Percentiles rank a stretch among this genome's conserved stretches.
These are phyloP conservation scores for Auanema freiburgensis DNA, from an alignment of 2,888 invertebrate species.

Conservation along the genomic window DNA sequence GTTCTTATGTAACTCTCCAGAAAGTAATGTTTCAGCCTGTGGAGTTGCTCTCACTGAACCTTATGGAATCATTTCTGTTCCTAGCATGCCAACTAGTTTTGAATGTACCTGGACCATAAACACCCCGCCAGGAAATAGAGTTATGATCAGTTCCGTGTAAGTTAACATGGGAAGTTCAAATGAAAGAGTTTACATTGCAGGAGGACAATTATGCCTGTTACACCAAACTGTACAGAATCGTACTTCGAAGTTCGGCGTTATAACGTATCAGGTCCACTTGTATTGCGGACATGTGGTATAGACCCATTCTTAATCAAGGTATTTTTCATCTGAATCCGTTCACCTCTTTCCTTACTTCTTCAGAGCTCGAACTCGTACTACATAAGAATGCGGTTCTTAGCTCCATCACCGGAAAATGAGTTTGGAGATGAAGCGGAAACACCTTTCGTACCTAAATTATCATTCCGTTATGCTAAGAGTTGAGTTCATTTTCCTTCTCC, in stretches of 20 bases:
- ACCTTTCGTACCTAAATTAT: too few species aligned
- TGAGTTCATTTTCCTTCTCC: too few species aligned
- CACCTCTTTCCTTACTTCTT: background rate
- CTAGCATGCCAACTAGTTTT: slow-evolving; percentile 11
- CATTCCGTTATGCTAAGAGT: too few species aligned
- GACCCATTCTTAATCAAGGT: background rate
- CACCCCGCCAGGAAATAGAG: slow-evolving; percentile 34
- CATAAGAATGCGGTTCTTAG: too few species aligned
- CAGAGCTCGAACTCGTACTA: too few species aligned
- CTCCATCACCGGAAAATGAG: too few species aligned
- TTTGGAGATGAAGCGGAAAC: too few species aligned
- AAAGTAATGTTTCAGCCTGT: too few species aligned
- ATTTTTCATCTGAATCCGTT: background rate
- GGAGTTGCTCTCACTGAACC: slow-evolving; percentile 26
- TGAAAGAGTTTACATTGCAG: background rate
- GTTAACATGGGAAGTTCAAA: too few species aligned
- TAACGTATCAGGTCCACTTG: slow-evolving; percentile 44
- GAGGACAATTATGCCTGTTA: slow-evolving; percentile 27
- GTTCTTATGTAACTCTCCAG: too few species aligned
- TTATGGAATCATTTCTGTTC: slow-evolving; percentile 19
- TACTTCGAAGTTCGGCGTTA: slow-evolving; percentile 52
- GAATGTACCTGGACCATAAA: slow-evolving; percentile 49
- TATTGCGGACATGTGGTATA: slow-evolving; percentile 41
- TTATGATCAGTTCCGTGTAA: slow-evolving; percentile 22
- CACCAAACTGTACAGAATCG: slow-evolving; percentile 48